Percentiles rank a stretch among this genome's conserved stretches.
These are phyloP conservation scores for Drosophila limbata DNA, from an alignment of 2,888 invertebrate genomes.

Conservation along the genomic window DNA sequence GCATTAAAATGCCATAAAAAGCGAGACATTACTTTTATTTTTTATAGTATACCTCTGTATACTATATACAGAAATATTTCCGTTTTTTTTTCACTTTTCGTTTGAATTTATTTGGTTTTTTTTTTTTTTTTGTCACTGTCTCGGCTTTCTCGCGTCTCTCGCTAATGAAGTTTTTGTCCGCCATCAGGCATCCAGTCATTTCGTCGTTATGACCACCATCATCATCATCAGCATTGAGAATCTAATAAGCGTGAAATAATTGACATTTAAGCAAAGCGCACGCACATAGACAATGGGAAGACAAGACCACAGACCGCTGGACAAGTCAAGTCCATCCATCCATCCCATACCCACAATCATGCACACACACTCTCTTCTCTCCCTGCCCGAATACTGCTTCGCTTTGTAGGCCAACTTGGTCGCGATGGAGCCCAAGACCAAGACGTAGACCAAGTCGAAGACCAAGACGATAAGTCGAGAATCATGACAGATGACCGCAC, in stretches of 20 bases:
- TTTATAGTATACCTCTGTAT: conserved; percentile 33
- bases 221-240: conserved; percentile 56
- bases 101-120: conserved; percentile 21
- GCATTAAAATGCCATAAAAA: conserved; percentile 73
- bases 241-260: conserved; percentile 81
- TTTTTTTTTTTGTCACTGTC: conserved; percentile 19
- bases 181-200: conserved; percentile 32
- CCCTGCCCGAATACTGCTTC: background rate
- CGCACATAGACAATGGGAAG: conserved; percentile 72
- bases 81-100: conserved; percentile 52
- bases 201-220: conserved; percentile 19
- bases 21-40: conserved; percentile 64
- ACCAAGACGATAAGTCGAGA: conserved; percentile 50
- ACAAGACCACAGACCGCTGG: conserved; percentile 23
- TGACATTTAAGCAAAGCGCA: conserved; percentile 78
- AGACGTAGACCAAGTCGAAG: conserved; percentile 21
- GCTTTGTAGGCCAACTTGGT: conserved; percentile 67
- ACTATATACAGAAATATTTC: conserved; percentile 19
- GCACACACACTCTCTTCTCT: background rate
- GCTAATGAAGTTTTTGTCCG: conserved; percentile 43
- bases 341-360: conserved; percentile 1
- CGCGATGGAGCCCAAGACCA: conserved; percentile 27
- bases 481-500: conserved; percentile 81
- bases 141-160: conserved; percentile 48
- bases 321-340: conserved; percentile 25